Base-by-base conservation (phyloP, 2,888 invertebrate species). In the Boloria selene region DNA sequence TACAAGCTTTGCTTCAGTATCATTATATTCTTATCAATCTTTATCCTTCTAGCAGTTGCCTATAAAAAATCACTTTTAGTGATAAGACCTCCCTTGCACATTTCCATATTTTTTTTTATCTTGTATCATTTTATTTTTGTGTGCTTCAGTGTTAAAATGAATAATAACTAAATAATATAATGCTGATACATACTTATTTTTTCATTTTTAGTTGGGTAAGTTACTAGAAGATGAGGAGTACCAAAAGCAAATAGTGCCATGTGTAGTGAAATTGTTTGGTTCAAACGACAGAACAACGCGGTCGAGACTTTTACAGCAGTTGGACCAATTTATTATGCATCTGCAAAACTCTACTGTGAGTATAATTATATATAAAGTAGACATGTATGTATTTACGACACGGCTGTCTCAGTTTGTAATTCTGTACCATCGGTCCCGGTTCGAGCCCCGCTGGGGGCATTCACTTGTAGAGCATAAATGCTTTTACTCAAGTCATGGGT, bases 211-310 rank as follows among this genome's bases (percentile, higher is more conserved):
- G 96, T 92, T 99, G 74, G 99, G 99, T 17, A 95, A 97, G 84
- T 90, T 98, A 64, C 88, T 99, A 70, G 97, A 97, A 56, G 97
- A 98, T 78, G 94, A 94, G 0, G 99, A 99, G 78, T 99, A 99
- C 87, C 99, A 99, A 86, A 96, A 95, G 80, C 96, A 97, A 80
- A 98, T 99, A 79, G 98, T 99, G 59, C 99, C 99, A 1, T 99
- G 99, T 84, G 97, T 99, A 26, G 97, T 99, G 7, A 99, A 99
- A 85, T 91, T 99, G 69, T 99, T 99, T 86, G 96, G 96, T 0
- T 98, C 98, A 1, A 97, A 98, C 72, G 99, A 99, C 87, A 93
- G 99, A 77, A 98, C 98, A 1, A 99, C 99, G 0, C 93, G 99
- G 72, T 97, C 99, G 1, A 95, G 98, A 72, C 93, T 99, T 54